Base-by-base conservation (phyloP, 1,140 invertebrate species). In the Manduca sexta region DNA sequence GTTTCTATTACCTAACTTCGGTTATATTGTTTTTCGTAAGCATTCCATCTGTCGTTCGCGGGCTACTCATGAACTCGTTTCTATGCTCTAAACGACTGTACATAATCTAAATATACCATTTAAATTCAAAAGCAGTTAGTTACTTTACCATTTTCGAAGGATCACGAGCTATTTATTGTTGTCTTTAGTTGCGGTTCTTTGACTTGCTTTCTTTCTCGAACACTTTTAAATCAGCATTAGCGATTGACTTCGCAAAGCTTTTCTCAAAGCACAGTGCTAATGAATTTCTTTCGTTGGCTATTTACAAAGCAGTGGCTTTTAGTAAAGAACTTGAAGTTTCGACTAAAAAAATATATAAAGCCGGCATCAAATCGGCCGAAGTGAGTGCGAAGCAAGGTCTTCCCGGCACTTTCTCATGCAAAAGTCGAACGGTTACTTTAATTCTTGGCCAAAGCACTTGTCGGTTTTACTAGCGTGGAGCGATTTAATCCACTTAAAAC, bases 401-500 rank as follows among this genome's bases (percentile, higher is more conserved):
- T 70, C 66, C 66, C 62, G 71, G 67, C 74, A 77, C 72, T 83
- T 82, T 82, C 78, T 82, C 80, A 82, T 85, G 82, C 78, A 84
- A 85, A 85, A 85, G 79, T 84, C 80, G 78, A 84, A 85, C 71
- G 63, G 78, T 85, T 77, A 83, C 78, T 85, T 84, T 79, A 85
- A 84, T 85, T 85, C 82, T 82, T 80, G 74, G 82, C 78, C 75
- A 50, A 68, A 81, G 78, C 78, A 85, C 79, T 85, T 85, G 82
- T 85, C 79, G 78, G 79, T 85, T 85, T 83, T 85, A 83, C 78
- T 79, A 83, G 78, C 78, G 77, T 79, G 66, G 76, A 82, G 82
- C 79, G 79, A 85, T 85, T 85, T 83, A 85, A 85, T 83, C 82
- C 82, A 85, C 79, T 85, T 85, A 82, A 83, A 85, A 85, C 82